Conservation (phyloP, 2,888 invertebrate genomes). For the Leptarthrus brevirostris region DNA sequence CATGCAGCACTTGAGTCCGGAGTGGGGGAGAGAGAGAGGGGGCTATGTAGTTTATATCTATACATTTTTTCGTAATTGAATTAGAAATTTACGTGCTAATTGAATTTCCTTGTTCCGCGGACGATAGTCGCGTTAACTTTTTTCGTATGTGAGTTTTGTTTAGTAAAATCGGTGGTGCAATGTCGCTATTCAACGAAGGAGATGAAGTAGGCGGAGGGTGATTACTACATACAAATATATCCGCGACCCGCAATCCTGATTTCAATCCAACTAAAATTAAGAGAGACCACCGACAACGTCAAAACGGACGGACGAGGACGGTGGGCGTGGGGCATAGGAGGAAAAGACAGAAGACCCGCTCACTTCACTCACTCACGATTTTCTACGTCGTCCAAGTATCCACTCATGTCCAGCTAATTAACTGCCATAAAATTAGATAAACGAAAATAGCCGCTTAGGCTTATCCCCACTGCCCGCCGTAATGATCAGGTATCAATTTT, state of each 20-base stretch:
- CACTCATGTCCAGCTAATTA: slow-evolving; percentile 42
- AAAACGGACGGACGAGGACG: neutral
- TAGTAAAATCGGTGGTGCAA: too few species aligned
- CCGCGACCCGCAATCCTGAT: too few species aligned
- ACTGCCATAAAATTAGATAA: slow-evolving; percentile 49
- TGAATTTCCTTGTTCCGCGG: slow-evolving; percentile 41
- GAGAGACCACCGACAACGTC: too few species aligned
- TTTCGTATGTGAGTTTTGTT: neutral
- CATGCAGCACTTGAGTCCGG: neutral
- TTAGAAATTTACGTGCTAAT: slow-evolving; percentile 42
- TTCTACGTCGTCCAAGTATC: neutral
- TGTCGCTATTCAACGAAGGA: too few species aligned
- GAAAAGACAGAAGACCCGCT: too few species aligned
- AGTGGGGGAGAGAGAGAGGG: neutral
- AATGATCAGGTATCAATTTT: slow-evolving; percentile 49
- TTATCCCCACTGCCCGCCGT: slow-evolving; percentile 39
- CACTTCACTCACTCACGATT: neutral
- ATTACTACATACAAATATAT: too few species aligned
- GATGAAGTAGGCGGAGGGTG: too few species aligned
- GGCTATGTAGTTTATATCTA: neutral
- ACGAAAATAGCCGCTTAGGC: slow-evolving; percentile 34
- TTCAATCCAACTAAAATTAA: too few species aligned
- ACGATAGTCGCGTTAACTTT: neutral
- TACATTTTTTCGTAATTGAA: slow-evolving; percentile 13
- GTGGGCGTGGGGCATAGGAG: too few species aligned